Conservation (phyloP, 2,113 vertebrate species). For the Sitta europaea region DNA sequence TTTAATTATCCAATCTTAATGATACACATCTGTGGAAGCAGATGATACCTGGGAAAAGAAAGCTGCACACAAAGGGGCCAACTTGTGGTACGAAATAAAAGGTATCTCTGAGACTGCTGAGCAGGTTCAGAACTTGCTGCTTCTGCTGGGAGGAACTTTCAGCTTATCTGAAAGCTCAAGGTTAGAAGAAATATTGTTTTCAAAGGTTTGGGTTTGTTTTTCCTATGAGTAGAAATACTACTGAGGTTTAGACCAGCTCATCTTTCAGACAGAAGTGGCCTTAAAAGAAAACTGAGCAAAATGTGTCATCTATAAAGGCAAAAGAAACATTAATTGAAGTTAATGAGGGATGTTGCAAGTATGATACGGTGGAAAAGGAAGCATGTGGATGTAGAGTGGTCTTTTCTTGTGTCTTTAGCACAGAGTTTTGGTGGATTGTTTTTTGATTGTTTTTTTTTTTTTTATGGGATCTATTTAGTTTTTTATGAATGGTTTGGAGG, state of each 20-base stretch:
- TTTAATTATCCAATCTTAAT: conserved; percentile 22
- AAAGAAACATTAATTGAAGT: background rate
- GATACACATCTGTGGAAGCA: conserved; percentile 21
- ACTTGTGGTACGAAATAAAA: background rate
- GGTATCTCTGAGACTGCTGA: background rate
- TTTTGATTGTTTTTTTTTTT: background rate
- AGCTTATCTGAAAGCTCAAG: background rate
- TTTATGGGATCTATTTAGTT: background rate
- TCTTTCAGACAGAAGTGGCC: background rate
- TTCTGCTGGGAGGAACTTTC: background rate
- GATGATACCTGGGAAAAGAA: background rate
- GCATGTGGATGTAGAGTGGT: background rate
- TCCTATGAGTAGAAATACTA: background rate
- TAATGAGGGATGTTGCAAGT: background rate
- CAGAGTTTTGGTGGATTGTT: rapidly evolving
- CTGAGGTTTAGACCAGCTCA: background rate
- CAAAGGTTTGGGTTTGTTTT: background rate
- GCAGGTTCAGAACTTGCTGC: background rate
- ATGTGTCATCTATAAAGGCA: background rate
- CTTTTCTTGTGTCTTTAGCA: background rate
- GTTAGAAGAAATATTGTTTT: background rate
- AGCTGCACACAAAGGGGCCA: background rate
- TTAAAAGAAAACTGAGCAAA: background rate
- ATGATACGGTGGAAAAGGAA: background rate
- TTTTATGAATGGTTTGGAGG: background rate